Conservation (phyloP, 2,113 vertebrate species). For the Pachypanchax playfairii region DNA sequence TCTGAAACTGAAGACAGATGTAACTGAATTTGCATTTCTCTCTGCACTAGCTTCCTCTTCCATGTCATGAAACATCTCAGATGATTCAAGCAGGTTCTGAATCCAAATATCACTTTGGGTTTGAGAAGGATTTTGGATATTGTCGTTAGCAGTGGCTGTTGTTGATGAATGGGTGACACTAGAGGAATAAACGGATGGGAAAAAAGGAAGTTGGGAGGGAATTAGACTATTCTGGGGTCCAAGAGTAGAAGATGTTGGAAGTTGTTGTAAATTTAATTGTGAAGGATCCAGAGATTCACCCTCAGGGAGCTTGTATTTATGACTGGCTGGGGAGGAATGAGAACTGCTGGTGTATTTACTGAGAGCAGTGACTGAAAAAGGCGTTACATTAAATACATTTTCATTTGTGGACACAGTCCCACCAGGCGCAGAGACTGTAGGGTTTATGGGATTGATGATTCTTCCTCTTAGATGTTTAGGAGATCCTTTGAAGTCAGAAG, state of each 20-base stretch:
- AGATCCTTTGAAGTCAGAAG: not conserved
- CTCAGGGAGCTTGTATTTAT: slow-evolving; percentile 43
- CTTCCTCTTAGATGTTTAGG: not conserved
- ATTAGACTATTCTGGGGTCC: not conserved
- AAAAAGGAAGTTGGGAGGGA: not conserved
- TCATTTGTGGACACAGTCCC: not conserved
- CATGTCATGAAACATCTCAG: rapidly evolving
- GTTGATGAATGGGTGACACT: slow-evolving; percentile 3
- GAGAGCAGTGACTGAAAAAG: slow-evolving; percentile 12
- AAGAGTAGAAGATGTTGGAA: not conserved
- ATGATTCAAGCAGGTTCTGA: not conserved
- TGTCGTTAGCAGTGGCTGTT: not conserved
- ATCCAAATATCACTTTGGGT: not conserved
- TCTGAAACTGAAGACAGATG: slow-evolving; percentile 15
- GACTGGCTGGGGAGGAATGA: slow-evolving; percentile 9
- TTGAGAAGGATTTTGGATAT: not conserved
- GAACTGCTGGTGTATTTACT: slow-evolving; percentile 7
- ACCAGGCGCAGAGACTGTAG: not conserved
- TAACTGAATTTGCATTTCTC: not conserved
- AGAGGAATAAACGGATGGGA: not conserved
- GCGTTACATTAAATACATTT: slow-evolving; percentile 1
- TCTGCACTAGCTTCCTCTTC: not conserved
- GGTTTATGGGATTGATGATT: not conserved
- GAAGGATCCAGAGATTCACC: slow-evolving; percentile 65
- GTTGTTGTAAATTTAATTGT: not conserved